Evolutionary conservation across 2,797 vertebrate genomes (phyloP).

Genomic region (Enteromius afrohamiltoni): DNA sequence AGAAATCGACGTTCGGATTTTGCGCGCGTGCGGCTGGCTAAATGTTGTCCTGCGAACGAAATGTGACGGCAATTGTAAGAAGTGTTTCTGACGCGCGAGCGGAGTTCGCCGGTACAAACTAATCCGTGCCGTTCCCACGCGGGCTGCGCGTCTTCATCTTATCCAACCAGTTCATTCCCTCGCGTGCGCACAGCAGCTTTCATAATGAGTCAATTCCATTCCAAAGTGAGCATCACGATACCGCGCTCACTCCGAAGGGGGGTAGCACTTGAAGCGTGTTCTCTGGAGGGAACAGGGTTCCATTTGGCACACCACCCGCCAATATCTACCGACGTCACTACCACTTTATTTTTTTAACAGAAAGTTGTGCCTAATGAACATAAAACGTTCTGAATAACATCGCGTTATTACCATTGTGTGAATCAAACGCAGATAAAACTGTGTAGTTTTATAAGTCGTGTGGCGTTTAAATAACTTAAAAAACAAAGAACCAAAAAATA

Average conservation of each 20-base stretch:
- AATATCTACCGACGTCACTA: background rate
- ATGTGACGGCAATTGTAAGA: background rate
- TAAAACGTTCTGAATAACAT: background rate
- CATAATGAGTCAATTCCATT: background rate
- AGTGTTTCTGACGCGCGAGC: background rate
- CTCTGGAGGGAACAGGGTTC: background rate
- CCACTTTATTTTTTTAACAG: background rate
- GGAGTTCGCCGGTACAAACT: constrained; percentile 1
- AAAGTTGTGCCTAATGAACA: background rate
- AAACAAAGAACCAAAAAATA: background rate
- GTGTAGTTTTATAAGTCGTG: background rate
- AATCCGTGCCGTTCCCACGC: constrained; percentile 32
- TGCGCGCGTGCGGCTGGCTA: background rate
- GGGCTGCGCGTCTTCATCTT: constrained; percentile 14
- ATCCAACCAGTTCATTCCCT: background rate
- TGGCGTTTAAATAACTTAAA: background rate
- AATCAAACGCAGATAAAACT: background rate
- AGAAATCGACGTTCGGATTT: background rate
- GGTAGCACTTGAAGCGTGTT: background rate
- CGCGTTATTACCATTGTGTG: background rate
- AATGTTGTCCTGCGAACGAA: background rate
- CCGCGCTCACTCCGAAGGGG: background rate
- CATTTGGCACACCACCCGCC: background rate
- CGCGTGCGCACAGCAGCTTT: constrained; percentile 1
- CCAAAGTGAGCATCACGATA: constrained; percentile 7